A percentile compares a stretch with the other conserved stretches of the same genome.
Conservation (phyloP, 1,140 invertebrate genomes). For the Diachasmimorpha longicaudata region DNA sequence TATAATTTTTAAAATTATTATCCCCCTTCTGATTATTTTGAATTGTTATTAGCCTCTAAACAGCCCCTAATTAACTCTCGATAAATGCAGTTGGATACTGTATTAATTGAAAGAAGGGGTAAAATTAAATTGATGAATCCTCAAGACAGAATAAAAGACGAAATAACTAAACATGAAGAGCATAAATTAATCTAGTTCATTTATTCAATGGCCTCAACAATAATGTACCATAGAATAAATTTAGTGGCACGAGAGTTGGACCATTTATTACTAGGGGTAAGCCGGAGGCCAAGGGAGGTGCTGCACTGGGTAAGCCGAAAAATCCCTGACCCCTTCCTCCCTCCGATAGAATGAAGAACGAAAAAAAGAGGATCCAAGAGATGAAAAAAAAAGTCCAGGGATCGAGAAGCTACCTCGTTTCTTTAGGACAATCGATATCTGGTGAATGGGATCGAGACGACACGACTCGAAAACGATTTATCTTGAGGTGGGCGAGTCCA, state of each 20-base stretch:
- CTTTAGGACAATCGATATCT: constrained; percentile 22
- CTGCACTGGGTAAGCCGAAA: constrained; percentile 21
- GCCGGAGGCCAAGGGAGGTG: neutral
- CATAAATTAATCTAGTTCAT: too few species aligned
- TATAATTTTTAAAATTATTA: too few species aligned
- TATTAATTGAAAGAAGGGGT: too few species aligned
- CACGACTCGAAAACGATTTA: constrained; percentile 21
- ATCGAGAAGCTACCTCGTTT: constrained; percentile 13
- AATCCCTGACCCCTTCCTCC: constrained; percentile 2
- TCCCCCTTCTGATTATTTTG: too few species aligned
- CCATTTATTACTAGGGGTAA: constrained; percentile 48
- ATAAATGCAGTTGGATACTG: too few species aligned
- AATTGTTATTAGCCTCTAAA: too few species aligned
- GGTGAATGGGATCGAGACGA: constrained; percentile 19
- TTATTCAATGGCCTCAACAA: too few species aligned
- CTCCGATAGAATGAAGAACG: neutral
- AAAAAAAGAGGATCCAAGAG: neutral
- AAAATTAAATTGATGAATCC: too few species aligned
- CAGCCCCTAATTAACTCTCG: too few species aligned
- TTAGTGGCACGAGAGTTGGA: constrained; percentile 32
- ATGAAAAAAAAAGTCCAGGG: neutral
- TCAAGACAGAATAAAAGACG: too few species aligned
- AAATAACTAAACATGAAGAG: too few species aligned
- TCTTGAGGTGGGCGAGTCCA: neutral
- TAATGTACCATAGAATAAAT: neutral